Evolutionary conservation across 2,888 invertebrate genomes (phyloP).

Genomic region (Leptura quadrifasciata): DNA sequence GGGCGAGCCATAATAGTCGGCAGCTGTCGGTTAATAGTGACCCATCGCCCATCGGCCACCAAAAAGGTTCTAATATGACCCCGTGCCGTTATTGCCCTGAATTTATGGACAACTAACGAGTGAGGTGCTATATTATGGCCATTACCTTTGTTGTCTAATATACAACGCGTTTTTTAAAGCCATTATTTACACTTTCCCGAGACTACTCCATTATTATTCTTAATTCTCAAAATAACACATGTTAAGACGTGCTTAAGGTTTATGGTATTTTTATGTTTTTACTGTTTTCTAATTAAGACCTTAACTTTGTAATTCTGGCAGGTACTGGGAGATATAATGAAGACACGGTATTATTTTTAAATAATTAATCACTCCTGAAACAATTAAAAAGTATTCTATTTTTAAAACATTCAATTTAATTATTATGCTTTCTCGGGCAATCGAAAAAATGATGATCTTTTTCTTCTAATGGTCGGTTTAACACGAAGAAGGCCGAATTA

Average conservation of each 20-base stretch:
- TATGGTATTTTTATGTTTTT: constrained; percentile 34
- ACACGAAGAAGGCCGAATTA: too few relatives aligned
- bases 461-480: too few relatives aligned
- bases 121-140: constrained; percentile 41
- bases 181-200: constrained; percentile 37
- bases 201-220: constrained; percentile 29
- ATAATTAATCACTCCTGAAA: not conserved
- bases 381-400: too few relatives aligned
- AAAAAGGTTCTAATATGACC: constrained; percentile 43
- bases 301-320: constrained; percentile 23
- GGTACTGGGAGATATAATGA: not conserved
- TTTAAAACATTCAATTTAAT: too few relatives aligned
- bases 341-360: constrained; percentile 3
- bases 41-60: constrained; percentile 44
- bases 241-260: constrained; percentile 21
- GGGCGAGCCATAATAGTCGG: constrained; percentile 57
- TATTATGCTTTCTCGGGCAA: too few relatives aligned
- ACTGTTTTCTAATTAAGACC: constrained; percentile 32
- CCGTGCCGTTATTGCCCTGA: constrained; percentile 45
- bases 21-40: constrained; percentile 55
- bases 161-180: constrained; percentile 28
- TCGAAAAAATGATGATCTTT: too few relatives aligned
- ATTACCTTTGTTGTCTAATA: constrained; percentile 42
- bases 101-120: constrained; percentile 49
- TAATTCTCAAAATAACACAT: constrained; percentile 30